Evolutionary conservation across 2,113 vertebrate species (phyloP).

Genomic region (human (Homo sapiens)): DNA sequence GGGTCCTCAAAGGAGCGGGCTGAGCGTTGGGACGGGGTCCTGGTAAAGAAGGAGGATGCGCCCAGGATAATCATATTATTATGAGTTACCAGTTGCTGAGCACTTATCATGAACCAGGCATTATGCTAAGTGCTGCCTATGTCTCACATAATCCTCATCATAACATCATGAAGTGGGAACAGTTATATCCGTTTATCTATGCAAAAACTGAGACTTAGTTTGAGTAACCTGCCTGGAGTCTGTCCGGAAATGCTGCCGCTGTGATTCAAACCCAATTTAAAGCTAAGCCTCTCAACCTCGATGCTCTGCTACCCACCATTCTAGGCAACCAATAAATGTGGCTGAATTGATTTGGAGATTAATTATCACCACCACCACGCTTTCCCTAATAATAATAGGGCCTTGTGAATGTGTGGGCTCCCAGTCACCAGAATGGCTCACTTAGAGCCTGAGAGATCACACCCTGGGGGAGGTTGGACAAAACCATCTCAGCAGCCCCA

Average conservation of each 20-base stretch:
- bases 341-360: neutral
- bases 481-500: neutral
- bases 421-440: neutral
- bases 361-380: neutral
- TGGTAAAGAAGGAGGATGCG: neutral
- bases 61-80: neutral
- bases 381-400: neutral
- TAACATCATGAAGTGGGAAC: neutral
- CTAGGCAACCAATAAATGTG: neutral
- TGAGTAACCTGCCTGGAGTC: neutral
- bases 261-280: neutral
- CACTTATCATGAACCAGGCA: accelerated
- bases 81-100: neutral
- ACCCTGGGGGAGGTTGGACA: neutral
- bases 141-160: neutral
- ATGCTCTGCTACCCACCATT: neutral
- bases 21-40: neutral
- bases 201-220: neutral
- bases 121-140: no score
- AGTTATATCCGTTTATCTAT: neutral
- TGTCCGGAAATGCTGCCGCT: neutral
- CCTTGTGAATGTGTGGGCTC: neutral
- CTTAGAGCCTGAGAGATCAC: neutral
- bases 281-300: neutral
- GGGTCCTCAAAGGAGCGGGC: neutral